Evolutionary conservation across 2,113 vertebrate species (phyloP).

Genomic region (Salminus brasiliensis): DNA sequence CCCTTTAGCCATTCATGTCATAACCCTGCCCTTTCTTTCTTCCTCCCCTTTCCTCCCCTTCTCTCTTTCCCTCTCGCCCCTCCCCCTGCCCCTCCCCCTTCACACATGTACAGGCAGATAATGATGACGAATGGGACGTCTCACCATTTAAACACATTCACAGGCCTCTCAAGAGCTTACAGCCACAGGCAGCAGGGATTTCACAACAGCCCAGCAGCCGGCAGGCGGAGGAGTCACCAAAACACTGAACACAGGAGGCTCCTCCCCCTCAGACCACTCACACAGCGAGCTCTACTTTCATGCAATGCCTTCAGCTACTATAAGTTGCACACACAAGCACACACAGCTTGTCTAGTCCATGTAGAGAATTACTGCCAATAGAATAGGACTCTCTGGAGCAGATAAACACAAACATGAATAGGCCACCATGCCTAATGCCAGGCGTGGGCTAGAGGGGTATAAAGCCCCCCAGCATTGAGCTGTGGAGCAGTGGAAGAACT

Average conservation of each 20-base stretch:
- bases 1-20: constrained; percentile 55
- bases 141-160: background rate
- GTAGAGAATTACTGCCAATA: too few species aligned
- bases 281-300: background rate
- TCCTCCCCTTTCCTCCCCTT: background rate
- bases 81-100: constrained; percentile 15
- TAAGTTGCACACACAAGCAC: too few species aligned
- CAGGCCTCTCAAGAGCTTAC: background rate
- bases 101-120: constrained; percentile 30
- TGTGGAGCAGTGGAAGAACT: too few species aligned
- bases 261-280: background rate
- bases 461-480: too few species aligned
- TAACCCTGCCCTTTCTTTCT: constrained; percentile 41
- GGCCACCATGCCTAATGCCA: too few species aligned
- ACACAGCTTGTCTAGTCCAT: too few species aligned
- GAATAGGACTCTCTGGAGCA: too few species aligned
- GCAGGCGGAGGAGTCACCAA: background rate
- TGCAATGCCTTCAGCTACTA: too few species aligned
- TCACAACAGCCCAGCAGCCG: background rate
- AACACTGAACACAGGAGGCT: background rate
- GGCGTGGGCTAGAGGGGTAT: too few species aligned
- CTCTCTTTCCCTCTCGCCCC: constrained; percentile 8
- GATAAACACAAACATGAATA: too few species aligned
- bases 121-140: constrained; percentile 31
- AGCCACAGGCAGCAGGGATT: background rate